Evolutionary conservation across 2,113 vertebrate species (phyloP).

Genomic region (Phalacrocorax pelagicus): DNA sequence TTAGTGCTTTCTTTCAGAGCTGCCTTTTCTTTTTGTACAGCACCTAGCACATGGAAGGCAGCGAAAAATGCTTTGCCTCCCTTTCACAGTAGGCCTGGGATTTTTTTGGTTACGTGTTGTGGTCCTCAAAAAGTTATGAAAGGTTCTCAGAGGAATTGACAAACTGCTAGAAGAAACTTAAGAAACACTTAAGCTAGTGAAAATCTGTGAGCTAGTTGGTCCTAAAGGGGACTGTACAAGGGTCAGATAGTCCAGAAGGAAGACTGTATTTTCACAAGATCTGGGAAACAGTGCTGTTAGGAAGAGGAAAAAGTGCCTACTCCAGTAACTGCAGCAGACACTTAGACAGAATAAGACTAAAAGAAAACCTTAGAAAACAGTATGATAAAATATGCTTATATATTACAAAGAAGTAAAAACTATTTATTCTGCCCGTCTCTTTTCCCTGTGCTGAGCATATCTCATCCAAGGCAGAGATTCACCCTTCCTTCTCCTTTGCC

Average conservation of each 20-base stretch:
- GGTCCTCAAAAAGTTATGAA: background rate
- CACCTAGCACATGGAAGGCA: background rate
- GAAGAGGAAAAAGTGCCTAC: background rate
- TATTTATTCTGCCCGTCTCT: background rate
- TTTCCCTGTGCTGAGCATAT: background rate
- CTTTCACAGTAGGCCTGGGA: background rate
- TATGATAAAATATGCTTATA: background rate
- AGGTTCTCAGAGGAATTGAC: background rate
- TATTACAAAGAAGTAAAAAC: background rate
- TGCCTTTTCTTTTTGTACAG: background rate
- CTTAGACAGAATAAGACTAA: background rate
- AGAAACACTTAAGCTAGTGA: background rate
- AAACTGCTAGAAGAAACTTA: background rate
- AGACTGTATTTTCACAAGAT: background rate
- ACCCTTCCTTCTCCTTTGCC: background rate
- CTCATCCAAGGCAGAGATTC: background rate
- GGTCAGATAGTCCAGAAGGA: background rate
- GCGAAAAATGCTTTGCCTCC: background rate
- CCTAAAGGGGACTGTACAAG: background rate
- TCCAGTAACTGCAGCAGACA: background rate
- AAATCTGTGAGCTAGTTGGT: background rate
- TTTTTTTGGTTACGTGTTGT: background rate
- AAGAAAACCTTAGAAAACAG: background rate
- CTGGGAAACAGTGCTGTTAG: background rate
- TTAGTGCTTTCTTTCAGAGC: background rate